Evolutionary conservation across 1,140 invertebrate species (phyloP), one percentile per base, ranked within the genome.

Genomic region (Megathymus violae): DNA sequence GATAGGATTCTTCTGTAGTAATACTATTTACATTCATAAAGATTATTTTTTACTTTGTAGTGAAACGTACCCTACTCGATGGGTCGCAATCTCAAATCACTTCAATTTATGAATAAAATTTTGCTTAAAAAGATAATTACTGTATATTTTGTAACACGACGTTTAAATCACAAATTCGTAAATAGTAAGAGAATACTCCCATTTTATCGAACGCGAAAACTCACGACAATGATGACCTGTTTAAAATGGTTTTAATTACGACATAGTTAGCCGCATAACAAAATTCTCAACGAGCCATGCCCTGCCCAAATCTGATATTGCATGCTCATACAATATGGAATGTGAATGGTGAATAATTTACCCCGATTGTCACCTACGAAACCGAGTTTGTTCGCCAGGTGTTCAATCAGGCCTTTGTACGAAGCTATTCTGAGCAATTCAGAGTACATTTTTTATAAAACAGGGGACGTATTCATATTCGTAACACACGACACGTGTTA

Each of bases 331-430:
- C 70, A 77, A 80, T 76, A 74, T 76, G 66, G 75, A 78, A 76
- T 78, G 54, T 76, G 72, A 67, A 69, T 63, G 61, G 63, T 83
- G 79, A 85, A 85, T 85, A 82, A 83, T 85, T 87, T 85, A 85
- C 74, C 62, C 51, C 62, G 62, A 82, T 76, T 82, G 76, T 80
- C 76, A 70, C 75, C 70, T 68, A 44, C 61, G 47, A 17, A 17
- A 54, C 61, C 52, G 25, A 43, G 22, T 74, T 71, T 66, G 63
- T 67, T 71, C 59, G 48, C 47, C 76, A 71, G 71, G 78, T 79
- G 72, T 72, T 77, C 64, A 52, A 72, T 74, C 62, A 64, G 69
- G 61, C 65, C 44, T 47, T 48, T 47, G 51, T 54, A 19, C 19
- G 36, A 43, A 17, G 27, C 47, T 50, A 17, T 50, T 50, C 47